Conservation (phyloP, 2,888 invertebrate genomes). For the Notodonta dromedarius region DNA sequence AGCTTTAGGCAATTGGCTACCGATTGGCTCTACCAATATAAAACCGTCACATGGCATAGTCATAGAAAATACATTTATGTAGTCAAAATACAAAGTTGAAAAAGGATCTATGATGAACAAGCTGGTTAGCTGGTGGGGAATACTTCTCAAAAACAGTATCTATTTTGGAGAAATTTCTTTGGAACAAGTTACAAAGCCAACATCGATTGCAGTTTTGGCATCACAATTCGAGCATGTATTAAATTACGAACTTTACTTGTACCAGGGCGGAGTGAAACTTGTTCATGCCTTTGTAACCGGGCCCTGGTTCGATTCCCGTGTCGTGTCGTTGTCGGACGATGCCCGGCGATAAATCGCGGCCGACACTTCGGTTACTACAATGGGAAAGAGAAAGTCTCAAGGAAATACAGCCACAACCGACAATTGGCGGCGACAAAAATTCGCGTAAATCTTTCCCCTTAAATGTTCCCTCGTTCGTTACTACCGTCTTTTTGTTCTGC, state of each 20-base stretch:
- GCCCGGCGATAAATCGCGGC: slow-evolving; percentile 71
- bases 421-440: slow-evolving; percentile 54
- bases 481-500: slow-evolving; percentile 38
- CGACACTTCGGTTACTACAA: slow-evolving; percentile 76
- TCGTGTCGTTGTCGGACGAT: slow-evolving; percentile 70
- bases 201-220: slow-evolving; percentile 13
- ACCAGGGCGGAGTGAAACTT: slow-evolving; percentile 51
- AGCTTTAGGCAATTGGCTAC: too few species aligned
- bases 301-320: slow-evolving; percentile 68
- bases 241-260: slow-evolving; percentile 26
- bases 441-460: slow-evolving; percentile 43
- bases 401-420: slow-evolving; percentile 61
- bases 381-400: slow-evolving; percentile 76
- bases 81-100: too few species aligned
- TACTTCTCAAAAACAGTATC: too few species aligned
- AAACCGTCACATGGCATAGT: too few species aligned
- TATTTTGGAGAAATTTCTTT: too few species aligned
- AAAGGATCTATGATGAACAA: too few species aligned
- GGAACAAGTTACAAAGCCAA: too few species aligned
- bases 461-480: slow-evolving; percentile 33
- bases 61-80: too few species aligned
- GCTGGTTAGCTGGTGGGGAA: too few species aligned
- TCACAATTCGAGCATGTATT: slow-evolving; percentile 22
- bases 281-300: slow-evolving; percentile 54
- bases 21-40: too few species aligned